Evolutionary conservation across 2,888 invertebrate species (phyloP), one percentile per base, ranked within the genome.

Genomic region (Drosophila heteroneura): DNA sequence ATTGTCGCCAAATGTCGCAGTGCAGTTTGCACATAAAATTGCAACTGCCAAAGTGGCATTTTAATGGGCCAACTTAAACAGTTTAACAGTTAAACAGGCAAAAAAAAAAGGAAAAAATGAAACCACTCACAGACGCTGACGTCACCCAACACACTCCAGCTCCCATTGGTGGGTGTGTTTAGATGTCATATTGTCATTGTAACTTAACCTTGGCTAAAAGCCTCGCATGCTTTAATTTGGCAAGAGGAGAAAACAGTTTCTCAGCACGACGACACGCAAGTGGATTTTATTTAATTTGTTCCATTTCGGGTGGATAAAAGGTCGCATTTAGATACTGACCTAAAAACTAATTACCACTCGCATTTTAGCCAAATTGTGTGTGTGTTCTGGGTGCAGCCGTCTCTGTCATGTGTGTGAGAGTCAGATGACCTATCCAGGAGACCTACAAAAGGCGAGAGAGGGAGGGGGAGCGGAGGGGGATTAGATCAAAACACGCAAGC

Each of bases 231-330:
- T 57, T 63, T 69, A 79, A 69, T 68, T 79, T 71, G 59, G 64
- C 71, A 70, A 63, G 41, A 47, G 57, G 30, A 52, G n/a, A n/a
- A n/a, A 32, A 26, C 35, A 41, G 37, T 66, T 76, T 57, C 54
- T 64, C 44, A 47, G 65, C 63, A 64, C 47, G 26, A 16, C 9
- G 63, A 65, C 84, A 84, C 89, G 83, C 83, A 83, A 83, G 89
- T 69, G 86, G 78, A 77, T 65, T 71, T 62, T 53, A 74, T 69
- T 69, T 53, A 52, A 59, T 67, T 53, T 51, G 30, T 66, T 79
- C 57, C 57, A 52, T 57, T 56, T 37, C 26, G 37, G 56, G 53
- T 66, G 60, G 71, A 52, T 71, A 61, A 84, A 87, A 79, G 63
- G 57, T 81, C 77, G 37, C 77, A 35, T 61, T 74, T 74, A 79